Evolutionary conservation across 2,113 vertebrate genomes (phyloP).

Genomic region (Oncorhynchus mykiss): DNA sequence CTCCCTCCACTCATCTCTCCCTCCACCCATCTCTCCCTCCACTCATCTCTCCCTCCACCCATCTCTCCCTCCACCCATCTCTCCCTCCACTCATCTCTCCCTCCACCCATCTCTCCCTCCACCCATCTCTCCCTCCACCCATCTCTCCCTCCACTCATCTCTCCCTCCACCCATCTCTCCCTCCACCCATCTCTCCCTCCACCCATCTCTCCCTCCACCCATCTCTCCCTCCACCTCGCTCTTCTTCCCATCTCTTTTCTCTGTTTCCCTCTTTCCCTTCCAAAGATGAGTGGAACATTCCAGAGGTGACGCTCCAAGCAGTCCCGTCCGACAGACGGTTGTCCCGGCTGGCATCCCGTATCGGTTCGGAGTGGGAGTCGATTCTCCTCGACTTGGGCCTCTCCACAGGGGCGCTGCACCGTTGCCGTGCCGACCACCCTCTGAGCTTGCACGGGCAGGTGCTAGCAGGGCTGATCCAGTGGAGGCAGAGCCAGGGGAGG

Average conservation of each 20-base stretch:
- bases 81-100: no score
- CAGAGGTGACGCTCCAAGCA: slow-evolving; percentile 64
- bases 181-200: no score
- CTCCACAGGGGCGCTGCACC: slow-evolving; percentile 78
- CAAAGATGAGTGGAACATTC: slow-evolving; percentile 61
- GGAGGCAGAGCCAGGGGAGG: slow-evolving; percentile 80
- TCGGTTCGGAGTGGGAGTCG: slow-evolving; percentile 85
- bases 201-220: no score
- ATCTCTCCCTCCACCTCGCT: no score
- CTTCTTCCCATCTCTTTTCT: not conserved
- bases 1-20: no score
- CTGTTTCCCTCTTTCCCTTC: slow-evolving; percentile 18
- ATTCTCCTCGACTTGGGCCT: slow-evolving; percentile 84
- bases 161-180: no score
- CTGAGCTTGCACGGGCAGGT: slow-evolving; percentile 80
- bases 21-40: no score
- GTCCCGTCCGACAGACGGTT: slow-evolving; percentile 84
- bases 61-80: no score
- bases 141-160: no score
- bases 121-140: no score
- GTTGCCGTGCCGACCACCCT: slow-evolving; percentile 82
- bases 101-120: no score
- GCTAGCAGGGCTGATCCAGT: slow-evolving; percentile 82
- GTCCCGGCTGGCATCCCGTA: slow-evolving; percentile 77
- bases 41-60: no score